Evolutionary conservation across 1,140 invertebrate species (phyloP), one percentile per base, ranked within the genome.

Genomic region (Zaprionus vittiger): DNA sequence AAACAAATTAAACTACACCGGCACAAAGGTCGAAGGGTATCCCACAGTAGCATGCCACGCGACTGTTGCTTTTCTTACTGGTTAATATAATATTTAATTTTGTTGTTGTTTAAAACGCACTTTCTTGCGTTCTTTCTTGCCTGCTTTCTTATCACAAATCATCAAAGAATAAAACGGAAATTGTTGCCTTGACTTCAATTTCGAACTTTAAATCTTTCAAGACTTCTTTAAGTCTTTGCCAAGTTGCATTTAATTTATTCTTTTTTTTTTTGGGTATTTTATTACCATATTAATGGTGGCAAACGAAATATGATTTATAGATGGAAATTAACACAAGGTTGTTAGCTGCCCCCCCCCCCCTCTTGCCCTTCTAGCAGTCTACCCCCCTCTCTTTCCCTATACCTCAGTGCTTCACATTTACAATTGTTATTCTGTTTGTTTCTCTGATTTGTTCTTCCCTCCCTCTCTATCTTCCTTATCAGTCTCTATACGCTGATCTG

Each of bases 401-500:
- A 3, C n/a, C 41, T 17, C n/a, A 47, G 4, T 11, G 2, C n/a
- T 15, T 9, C n/a, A 9, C 41, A 22, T 52, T 22, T 24, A 49
- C 28, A 12, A 5, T 37, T 41, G 54, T 49, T 65, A 14, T 37
- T 82, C 65, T 83, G 68, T 84, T 84, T 84, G 71, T 59, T 75
- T 72, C 79, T 70, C 75, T 67, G 77, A 82, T 80, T 80, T 80
- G 64, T 17, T 20, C 5, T 7, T n/a, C 7, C n/a, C 0, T 15
- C 41, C 20, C 41, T 7, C n/a, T n/a, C 65, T 57, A 59, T 37
- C 67, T 4, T 74, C 64, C 85, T 86, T 85, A 85, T 85, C 83
- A 85, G 82, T 64, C 65, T 26, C 44, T n/a, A 60, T 31, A 68
- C 54, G 67, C 24, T 79, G 75, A 87, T 89, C 81, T 87, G 84